A percentile compares a stretch with the other conserved stretches of the same genome.
phyloP scores from a whole-genome alignment of 1,140 invertebrate genomes.

The Heterodera schachtii region DNA sequence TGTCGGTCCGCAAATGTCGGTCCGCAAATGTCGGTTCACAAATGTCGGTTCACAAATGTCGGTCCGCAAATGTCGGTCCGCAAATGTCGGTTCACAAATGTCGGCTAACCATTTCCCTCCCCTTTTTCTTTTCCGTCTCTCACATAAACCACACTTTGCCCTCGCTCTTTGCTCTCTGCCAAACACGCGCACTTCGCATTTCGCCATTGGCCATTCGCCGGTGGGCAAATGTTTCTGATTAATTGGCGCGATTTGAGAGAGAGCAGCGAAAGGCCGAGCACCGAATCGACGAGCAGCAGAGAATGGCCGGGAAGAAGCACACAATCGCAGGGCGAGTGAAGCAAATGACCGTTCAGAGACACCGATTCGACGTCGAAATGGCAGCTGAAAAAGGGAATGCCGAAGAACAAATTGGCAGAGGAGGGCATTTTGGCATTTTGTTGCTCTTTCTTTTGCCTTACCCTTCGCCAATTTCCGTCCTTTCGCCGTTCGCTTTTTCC shows the following conservation, averaged over 20 bases:
- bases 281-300: constrained; percentile 32
- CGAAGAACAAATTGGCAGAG: too few relatives aligned
- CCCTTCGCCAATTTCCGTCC: too few relatives aligned
- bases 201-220: constrained; percentile 37
- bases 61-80: too few relatives aligned
- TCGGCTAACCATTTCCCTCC: too few relatives aligned
- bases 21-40: too few relatives aligned
- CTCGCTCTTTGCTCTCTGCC: background rate
- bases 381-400: background rate
- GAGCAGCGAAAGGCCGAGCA: constrained; percentile 37
- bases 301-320: constrained; percentile 31
- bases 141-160: constrained; percentile 10
- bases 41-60: too few relatives aligned
- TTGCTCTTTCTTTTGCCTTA: too few relatives aligned
- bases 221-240: constrained; percentile 32
- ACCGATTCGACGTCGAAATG: constrained; percentile 41
- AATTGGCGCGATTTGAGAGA: constrained; percentile 38
- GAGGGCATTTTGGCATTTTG: too few relatives aligned
- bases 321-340: constrained; percentile 29
- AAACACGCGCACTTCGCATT: constrained; percentile 38
- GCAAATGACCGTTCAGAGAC: constrained; percentile 16
- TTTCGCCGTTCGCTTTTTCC: background rate
- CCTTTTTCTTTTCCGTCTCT: background rate
- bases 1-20: too few relatives aligned
- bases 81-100: too few relatives aligned